Base-by-base conservation (phyloP, 2,888 invertebrate genomes). In the Torymus tubicola region DNA sequence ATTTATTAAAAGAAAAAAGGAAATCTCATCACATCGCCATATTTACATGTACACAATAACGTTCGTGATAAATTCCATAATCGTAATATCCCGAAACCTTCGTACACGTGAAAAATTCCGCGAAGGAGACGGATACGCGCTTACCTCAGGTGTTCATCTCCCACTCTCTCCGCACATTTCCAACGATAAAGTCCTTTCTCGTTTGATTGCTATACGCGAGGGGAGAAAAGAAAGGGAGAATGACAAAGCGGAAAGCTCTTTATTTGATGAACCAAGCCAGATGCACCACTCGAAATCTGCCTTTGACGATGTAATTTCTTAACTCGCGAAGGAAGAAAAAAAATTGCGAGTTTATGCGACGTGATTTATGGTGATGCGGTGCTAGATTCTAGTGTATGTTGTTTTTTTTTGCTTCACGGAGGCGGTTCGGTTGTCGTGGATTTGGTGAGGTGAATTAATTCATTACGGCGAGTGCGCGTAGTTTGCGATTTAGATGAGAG, bases 171-270 rank as follows among this genome's bases (percentile, higher is more conserved):
- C 31, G 31, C 18, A 13, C 18, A 18, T 69, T 71, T 75, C 24
- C n/a, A n/a, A 18, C 50, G 69, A 78, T 78, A 67, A 78, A 78
- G 65, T 72, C 71, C 65, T 71, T 78, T 31, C 58, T 60, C 53
- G 31, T 71, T 65, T 71, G 71, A 78, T 65, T 67, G 57, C 65
- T 75, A 55, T 16, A 13, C 18, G 24, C 8, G 11, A 16, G 42
- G 11, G 67, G 13, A 13, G 52, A n/a, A n/a, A n/a, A n/a, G n/a
- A n/a, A 24, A 55, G 55, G 68, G 24, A 70, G 70, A 24, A 13
- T n/a, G 60, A 57, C 31, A 69, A 69, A 69, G 52, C n/a, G n/a
- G 55, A 61, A 75, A 52, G 75, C 80, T 80, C 75, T 80, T 71
- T 75, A 58, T 70, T 80, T 80, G 71, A 80, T 80, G 75, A 80